Conservation (phyloP, 2,888 invertebrate species). For the Drosophila anomelani region DNA sequence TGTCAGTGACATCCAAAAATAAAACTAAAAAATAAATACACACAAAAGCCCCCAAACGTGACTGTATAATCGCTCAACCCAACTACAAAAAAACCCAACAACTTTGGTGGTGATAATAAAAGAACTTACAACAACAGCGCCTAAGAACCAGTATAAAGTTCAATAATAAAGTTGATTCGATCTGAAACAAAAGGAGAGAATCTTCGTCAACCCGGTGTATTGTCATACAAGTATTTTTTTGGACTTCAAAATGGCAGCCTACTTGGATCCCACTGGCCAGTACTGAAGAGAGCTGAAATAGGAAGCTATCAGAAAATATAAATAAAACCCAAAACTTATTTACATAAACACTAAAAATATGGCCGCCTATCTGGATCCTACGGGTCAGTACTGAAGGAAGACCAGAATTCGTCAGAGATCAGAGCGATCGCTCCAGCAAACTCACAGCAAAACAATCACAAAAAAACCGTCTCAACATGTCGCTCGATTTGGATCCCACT, state of each 20-base stretch:
- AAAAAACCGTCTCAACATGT: conserved; percentile 76
- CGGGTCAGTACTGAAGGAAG: conserved; percentile 82
- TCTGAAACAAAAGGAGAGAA: conserved; percentile 66
- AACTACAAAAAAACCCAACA: conserved; percentile 41
- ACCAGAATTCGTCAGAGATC: background rate
- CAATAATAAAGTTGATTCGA: conserved; percentile 57
- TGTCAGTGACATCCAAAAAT: conserved; percentile 82
- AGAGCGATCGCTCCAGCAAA: background rate
- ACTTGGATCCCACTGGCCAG: conserved; percentile 84
- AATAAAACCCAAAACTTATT: background rate
- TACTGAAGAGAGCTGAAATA: conserved; percentile 61
- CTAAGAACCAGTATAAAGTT: conserved; percentile 68
- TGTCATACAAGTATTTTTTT: conserved; percentile 70
- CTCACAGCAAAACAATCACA: background rate
- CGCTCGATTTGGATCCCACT: conserved; percentile 82
- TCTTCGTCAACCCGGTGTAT: conserved; percentile 43
- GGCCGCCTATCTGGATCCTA: conserved; percentile 84
- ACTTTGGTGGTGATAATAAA: conserved; percentile 71
- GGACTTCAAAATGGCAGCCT: conserved; percentile 76
- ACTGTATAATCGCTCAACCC: conserved; percentile 68
- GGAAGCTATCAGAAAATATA: too few relatives aligned
- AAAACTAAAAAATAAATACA: conserved; percentile 34
- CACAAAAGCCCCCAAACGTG: conserved; percentile 34
- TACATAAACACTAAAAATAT: conserved; percentile 30
- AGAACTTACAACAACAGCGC: conserved; percentile 76